These are phyloP conservation scores for Phenganax subtilis DNA, from an alignment of 92 coral and sea anemone species.

Conservation along the genomic window DNA sequence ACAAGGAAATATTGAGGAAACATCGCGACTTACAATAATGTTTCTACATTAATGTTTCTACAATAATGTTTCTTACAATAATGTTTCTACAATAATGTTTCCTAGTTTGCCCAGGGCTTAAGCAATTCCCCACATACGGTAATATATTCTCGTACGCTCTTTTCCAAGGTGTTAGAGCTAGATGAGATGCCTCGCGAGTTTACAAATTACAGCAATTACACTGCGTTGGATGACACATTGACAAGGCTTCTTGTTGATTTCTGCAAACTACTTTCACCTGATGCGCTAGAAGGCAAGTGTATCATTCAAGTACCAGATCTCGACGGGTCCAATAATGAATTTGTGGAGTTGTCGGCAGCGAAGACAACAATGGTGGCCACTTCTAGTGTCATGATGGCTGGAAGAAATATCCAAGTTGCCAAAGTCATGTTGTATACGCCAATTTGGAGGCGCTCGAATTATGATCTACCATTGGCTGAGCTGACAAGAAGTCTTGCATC, in stretches of 20 bases:
- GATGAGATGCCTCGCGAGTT: constrained; percentile 8
- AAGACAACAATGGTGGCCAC: constrained; percentile 23
- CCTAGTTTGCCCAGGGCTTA: no score
- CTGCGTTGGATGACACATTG: constrained; percentile 1
- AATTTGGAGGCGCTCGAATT: neutral
- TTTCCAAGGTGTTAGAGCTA: neutral
- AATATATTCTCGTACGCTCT: no score
- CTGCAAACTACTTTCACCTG: constrained; percentile 7
- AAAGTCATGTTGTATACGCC: constrained; percentile 11
- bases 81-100: no score
- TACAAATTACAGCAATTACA: constrained; percentile 7
- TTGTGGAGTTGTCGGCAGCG: constrained; percentile 1
- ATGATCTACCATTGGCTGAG: constrained; percentile 4
- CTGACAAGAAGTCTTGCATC: neutral
- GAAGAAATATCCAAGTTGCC: constrained; percentile 1
- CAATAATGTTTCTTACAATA: no score
- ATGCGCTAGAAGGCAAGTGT: neutral
- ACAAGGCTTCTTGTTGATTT: neutral
- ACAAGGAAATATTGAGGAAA: no score
- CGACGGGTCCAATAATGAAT: neutral
- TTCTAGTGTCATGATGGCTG: constrained; percentile 19
- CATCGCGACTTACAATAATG: no score
- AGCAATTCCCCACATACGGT: no score
- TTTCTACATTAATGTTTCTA: no score
- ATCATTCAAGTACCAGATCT: neutral